Base-by-base conservation (phyloP, 2,888 invertebrate genomes). In the Agriopis marginaria region DNA sequence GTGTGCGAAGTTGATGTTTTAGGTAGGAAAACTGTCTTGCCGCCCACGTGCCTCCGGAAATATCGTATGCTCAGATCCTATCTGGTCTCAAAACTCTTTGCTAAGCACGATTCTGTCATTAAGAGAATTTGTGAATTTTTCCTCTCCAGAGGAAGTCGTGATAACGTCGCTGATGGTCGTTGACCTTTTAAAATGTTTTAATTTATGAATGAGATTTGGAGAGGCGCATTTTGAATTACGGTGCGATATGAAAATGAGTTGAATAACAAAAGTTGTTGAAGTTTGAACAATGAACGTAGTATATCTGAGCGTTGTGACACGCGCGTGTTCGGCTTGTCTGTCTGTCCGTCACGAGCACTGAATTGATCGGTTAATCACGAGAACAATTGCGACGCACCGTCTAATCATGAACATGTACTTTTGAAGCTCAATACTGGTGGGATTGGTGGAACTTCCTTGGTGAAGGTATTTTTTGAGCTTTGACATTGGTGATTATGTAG, bases 101-200 rank as follows among this genome's bases (percentile, higher is more conserved):
- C 84, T 77, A 84, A 77, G 83, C 93, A 93, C 93, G 93, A 92
- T 86, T 93, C 85, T 81, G 89, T 89, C 93, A 92, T 93, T 92
- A 93, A 88, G 83, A 82, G 78, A 84, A 89, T 86, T 86, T 91
- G 86, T 88, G 85, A 86, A 88, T 89, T 90, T 89, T 90, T 84
- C 83, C 76, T 83, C 81, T 84, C 83, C 81, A 86, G 86, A 87
- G 88, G 88, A 89, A 87, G 86, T 87, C 78, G 75, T 83, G 87
- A 89, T 89, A 90, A 88, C 80, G 84, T 84, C 78, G 76, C 74
- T 80, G 78, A 77, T 77, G 73, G 75, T 82, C 83, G 76, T 82
- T 83, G 83, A 85, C 83, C 83, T 77, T 68, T 68, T 3, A 54
- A 60, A 62, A 65, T 58, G 17, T 69, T 63, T 65, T 65, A 64